Conservation (phyloP, 1,140 invertebrate species). For the Pteromalus puparum region DNA sequence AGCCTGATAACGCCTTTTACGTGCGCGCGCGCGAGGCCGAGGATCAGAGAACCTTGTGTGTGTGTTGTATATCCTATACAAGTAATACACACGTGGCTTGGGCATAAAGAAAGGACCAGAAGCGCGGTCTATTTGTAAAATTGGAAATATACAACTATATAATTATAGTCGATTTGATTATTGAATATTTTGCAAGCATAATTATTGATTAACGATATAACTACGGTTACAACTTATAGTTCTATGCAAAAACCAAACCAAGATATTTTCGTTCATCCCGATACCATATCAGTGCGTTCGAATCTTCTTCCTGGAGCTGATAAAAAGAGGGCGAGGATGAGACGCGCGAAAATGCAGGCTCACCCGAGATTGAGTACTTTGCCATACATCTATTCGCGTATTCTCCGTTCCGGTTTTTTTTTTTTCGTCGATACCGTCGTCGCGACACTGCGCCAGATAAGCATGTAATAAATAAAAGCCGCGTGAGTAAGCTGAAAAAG, state of each 20-base stretch:
- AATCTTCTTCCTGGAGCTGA: too few species aligned
- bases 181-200: too few species aligned
- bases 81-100: not conserved
- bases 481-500: constrained; percentile 66
- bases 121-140: too few species aligned
- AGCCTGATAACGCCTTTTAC: constrained; percentile 61
- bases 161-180: too few species aligned
- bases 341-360: constrained; percentile 2
- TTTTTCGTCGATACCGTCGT: not conserved
- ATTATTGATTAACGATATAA: too few species aligned
- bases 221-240: too few species aligned
- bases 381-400: too few species aligned
- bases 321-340: not conserved
- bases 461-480: constrained; percentile 67
- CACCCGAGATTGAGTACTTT: constrained; percentile 23
- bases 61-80: not conserved
- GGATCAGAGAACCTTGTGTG: not conserved
- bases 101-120: not conserved
- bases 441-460: constrained; percentile 60
- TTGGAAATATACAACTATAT: too few species aligned
- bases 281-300: too few species aligned
- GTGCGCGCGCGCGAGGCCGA: constrained; percentile 35
- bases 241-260: too few species aligned
- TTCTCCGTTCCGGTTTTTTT: too few species aligned
- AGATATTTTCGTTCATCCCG: too few species aligned